Evolutionary conservation across 2,888 invertebrate genomes (phyloP).

Genomic region (Drosophila rubida): DNA sequence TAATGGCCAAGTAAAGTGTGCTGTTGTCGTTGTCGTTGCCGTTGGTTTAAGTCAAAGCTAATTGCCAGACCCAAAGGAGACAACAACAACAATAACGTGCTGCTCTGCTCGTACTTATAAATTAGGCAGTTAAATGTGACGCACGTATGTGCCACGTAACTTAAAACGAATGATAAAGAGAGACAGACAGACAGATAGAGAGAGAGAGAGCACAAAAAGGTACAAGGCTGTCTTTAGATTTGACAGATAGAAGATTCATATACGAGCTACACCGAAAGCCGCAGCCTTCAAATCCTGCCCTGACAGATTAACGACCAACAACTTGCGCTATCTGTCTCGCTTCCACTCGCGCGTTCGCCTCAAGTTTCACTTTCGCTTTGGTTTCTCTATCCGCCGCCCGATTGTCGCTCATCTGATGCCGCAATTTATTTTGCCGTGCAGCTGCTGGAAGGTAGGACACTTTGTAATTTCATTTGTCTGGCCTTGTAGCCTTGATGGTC

Average conservation of each 20-base stretch:
- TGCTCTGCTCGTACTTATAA: slow-evolving; percentile 38
- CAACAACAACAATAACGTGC: slow-evolving; percentile 19
- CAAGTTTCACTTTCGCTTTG: background rate
- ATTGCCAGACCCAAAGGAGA: slow-evolving; percentile 34
- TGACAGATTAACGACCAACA: slow-evolving; percentile 48
- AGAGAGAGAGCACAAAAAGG: background rate
- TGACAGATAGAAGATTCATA: slow-evolving; percentile 32
- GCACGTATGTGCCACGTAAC: slow-evolving; percentile 15
- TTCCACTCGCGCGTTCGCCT: background rate
- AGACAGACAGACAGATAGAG: background rate
- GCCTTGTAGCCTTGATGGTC: slow-evolving; percentile 44
- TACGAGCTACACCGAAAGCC: slow-evolving; percentile 1
- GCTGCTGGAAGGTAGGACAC: slow-evolving; percentile 52
- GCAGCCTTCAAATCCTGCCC: slow-evolving; percentile 42
- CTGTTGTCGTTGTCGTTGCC: background rate
- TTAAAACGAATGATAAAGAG: background rate
- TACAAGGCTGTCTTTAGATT: slow-evolving; percentile 22
- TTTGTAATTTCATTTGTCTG: slow-evolving; percentile 65
- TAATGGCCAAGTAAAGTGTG: slow-evolving; percentile 2
- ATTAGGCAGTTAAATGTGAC: slow-evolving; percentile 57
- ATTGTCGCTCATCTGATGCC: slow-evolving; percentile 31
- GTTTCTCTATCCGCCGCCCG: slow-evolving; percentile 4
- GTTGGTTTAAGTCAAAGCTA: slow-evolving; percentile 24
- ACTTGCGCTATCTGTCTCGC: background rate
- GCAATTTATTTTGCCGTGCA: slow-evolving; percentile 54